Percentiles rank a stretch among this genome's conserved stretches.
phyloP scores from a whole-genome alignment of 2,113 vertebrate species.

The Orycteropus afer region DNA sequence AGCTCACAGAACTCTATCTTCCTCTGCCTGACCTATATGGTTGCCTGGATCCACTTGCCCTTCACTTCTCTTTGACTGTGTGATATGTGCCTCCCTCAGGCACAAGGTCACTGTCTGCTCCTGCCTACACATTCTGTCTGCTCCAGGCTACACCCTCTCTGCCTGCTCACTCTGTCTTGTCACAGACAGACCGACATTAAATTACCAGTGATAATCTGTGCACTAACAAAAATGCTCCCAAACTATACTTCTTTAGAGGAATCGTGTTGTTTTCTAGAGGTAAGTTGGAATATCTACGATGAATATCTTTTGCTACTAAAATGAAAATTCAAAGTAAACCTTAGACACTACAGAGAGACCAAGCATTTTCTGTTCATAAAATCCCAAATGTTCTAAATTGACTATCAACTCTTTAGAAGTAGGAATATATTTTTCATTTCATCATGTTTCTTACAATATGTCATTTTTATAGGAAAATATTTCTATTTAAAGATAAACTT shows the following conservation, averaged over 20 bases:
- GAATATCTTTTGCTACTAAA: slow-evolving; percentile 47
- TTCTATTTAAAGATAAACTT: slow-evolving; percentile 50
- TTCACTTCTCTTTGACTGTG: background rate
- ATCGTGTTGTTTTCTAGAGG: slow-evolving; percentile 11
- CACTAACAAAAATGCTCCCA: background rate
- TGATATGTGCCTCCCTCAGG: background rate
- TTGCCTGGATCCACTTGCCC: background rate
- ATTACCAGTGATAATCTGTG: background rate
- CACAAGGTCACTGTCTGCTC: background rate
- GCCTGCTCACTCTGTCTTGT: background rate
- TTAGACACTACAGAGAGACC: background rate
- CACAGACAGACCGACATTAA: background rate
- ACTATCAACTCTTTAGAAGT: slow-evolving; percentile 23
- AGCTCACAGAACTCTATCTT: background rate
- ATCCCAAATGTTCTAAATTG: slow-evolving; percentile 39
- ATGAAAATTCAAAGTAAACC: slow-evolving; percentile 57
- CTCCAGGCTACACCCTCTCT: background rate
- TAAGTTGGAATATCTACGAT: slow-evolving; percentile 25
- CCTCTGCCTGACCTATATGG: background rate
- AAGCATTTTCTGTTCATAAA: slow-evolving; percentile 48
- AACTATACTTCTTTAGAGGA: background rate
- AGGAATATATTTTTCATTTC: slow-evolving; percentile 30
- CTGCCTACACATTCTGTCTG: background rate
- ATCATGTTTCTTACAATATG: slow-evolving; percentile 48
- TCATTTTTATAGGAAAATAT: slow-evolving; percentile 52